Conservation (phyloP, 2,888 invertebrate species). For the Dasypogon diadema region DNA sequence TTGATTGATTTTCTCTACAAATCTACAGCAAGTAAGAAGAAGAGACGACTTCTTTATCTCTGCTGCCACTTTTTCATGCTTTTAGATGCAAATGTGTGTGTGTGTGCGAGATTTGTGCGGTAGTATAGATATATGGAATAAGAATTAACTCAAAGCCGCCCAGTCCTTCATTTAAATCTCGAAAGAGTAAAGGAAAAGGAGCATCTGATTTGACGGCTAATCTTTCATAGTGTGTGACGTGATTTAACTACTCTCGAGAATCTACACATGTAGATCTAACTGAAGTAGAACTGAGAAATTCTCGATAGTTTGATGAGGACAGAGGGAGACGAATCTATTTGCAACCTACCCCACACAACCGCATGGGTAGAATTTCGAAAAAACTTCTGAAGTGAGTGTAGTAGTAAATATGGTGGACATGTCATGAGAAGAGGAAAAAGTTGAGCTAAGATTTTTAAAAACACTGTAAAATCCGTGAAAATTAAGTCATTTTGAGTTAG, state of each 20-base stretch:
- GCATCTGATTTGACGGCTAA: conserved; percentile 36
- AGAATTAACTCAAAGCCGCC: conserved; percentile 28
- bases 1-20: conserved; percentile 46
- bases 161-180: background rate
- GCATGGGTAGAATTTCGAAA: conserved; percentile 1
- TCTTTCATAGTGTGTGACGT: background rate
- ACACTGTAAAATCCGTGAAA: conserved; percentile 34
- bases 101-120: background rate
- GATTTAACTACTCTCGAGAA: too few species aligned
- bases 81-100: background rate
- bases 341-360: background rate
- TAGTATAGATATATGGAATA: background rate
- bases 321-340: conserved; percentile 9
- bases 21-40: conserved; percentile 37
- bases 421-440: conserved; percentile 59
- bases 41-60: conserved; percentile 28
- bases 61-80: conserved; percentile 14
- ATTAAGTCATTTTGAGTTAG: background rate
- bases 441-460: conserved; percentile 29
- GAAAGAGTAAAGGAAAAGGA: conserved; percentile 8
- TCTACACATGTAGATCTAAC: too few species aligned
- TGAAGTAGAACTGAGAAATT: background rate
- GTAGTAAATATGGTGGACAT: conserved; percentile 60
- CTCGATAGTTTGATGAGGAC: background rate
- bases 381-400: conserved; percentile 23